These are phyloP conservation scores for Phymatocera aterrima DNA, from an alignment of 2,888 invertebrate species.

Conservation along the genomic window DNA sequence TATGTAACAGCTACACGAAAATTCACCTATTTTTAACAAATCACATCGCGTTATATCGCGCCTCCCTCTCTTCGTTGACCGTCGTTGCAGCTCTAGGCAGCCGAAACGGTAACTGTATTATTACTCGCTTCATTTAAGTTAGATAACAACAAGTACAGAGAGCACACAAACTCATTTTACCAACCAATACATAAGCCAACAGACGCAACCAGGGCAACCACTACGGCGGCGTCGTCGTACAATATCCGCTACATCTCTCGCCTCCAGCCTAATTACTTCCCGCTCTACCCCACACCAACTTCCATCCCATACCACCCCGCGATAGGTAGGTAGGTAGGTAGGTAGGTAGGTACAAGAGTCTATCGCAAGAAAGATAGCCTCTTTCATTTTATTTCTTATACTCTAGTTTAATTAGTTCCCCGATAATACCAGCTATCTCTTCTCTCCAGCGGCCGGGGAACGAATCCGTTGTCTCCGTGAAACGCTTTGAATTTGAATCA, in stretches of 20 bases:
- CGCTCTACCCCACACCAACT: constrained; percentile 50
- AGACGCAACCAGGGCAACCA: constrained; percentile 49
- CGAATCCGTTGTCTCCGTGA: constrained; percentile 34
- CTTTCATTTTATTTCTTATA: constrained; percentile 71
- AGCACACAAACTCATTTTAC: background rate
- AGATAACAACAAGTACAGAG: constrained; percentile 69
- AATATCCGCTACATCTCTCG: constrained; percentile 70
- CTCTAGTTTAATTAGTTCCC: constrained; percentile 71
- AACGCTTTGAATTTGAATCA: constrained; percentile 44
- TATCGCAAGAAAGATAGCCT: constrained; percentile 65
- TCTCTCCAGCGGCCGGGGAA: constrained; percentile 56
- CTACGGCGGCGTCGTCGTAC: constrained; percentile 59
- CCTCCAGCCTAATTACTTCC: constrained; percentile 71
- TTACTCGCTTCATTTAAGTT: constrained; percentile 73
- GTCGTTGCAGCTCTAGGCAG: constrained; percentile 36
- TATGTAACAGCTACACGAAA: background rate
- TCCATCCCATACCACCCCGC: constrained; percentile 36
- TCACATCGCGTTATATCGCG: constrained; percentile 3
- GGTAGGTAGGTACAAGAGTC: constrained; percentile 54
- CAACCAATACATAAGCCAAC: constrained; percentile 17
- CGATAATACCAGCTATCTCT: constrained; percentile 69
- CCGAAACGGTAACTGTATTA: constrained; percentile 70
- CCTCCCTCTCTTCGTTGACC: constrained; percentile 15
- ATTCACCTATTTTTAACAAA: background rate
- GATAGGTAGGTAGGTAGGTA: constrained; percentile 53